Base-by-base conservation (phyloP, 2,888 invertebrate genomes). In the Sarcophaga variegata region DNA sequence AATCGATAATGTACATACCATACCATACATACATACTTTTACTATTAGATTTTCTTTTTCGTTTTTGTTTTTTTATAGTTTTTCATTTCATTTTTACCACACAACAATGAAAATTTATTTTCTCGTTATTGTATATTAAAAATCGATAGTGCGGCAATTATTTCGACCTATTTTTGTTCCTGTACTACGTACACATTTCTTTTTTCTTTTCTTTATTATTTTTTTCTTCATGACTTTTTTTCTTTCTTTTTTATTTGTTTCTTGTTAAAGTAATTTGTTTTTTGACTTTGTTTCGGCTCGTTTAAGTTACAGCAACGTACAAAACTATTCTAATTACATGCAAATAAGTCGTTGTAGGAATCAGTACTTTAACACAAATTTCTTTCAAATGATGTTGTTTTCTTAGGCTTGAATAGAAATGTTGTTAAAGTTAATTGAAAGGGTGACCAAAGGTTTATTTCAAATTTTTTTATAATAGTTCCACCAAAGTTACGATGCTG, bases 121-220 rank as follows among this genome's bases (percentile, higher is more conserved):
- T 22, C 22, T 82, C 17, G 27, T n/a, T 64, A 10, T 60, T 72
- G 49, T 78, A 49, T 80, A 83, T 87, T 72, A 80, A 81, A 83
- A 88, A 88, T 88, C 88, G 85, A 88, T 88, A 88, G 86, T 82
- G 85, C 87, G 45, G 86, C 88, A 85, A 85, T 88, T 83, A 85
- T 74, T 81, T 69, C 85, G 88, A 88, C 87, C 87, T 83, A 87
- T 88, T 83, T 86, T 67, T 60, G 10, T 63, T 14, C n/a, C 64
- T 8, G 22, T 49, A 4, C 8, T 37, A 5, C 66, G 20, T 67
- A 27, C 12, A 47, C 6, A 60, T 22, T 66, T 12, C 64, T 20
- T 70, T 27, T 71, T 25, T 63, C 37, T 12, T 12, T 20, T 20
- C 25, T 20, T 20, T 20, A 20, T 20, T 20, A 70, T 49, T 70